Evolutionary conservation across 2,797 vertebrate genomes (phyloP), one percentile per base, ranked within the genome.

Genomic region (Betta splendens): DNA sequence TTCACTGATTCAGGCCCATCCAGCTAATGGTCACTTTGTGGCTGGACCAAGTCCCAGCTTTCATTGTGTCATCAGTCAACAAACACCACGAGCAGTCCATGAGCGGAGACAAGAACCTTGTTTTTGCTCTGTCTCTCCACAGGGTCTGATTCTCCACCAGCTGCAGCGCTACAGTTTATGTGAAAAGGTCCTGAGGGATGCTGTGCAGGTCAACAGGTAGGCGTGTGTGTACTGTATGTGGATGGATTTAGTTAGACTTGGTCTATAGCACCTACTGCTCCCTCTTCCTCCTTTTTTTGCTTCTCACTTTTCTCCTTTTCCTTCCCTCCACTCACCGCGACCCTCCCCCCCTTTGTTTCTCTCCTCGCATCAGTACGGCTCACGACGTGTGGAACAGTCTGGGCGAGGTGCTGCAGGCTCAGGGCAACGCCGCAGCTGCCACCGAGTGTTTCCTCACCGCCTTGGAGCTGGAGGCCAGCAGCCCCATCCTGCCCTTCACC

Each of bases 381-480:
- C 97, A 98, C 0, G 95, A 98, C 23, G 96, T 98, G 38, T 99
- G 97, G 97, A 98, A 98, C 9, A 94, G 95, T 78, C 93, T 99
- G 38, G 97, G 96, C 0, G 97, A 98, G 87, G 97, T 98, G 79
- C 89, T 98, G 59, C 97, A 98, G 87, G 95, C 96, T 42, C 97
- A 99, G 89, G 96, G 97, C 77, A 96, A 98, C 17, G 91, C 95
- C 0, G 91, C 93, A 0, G 96, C 97, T 0, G 97, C 97, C 0
- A 98, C 96, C 0, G 97, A 99, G 88, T 99, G 97, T 87, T 98
- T 98, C 87, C 93, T 99, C 64, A 97, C 95, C 0, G 97, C 97
- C 0, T 77, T 99, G 90, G 97, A 99, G 89, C 94, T 98, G 53
- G 97, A 99, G 89, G 97, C 97, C 76, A 98, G 96, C 92, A 96